phyloP scores from a whole-genome alignment of 2,113 vertebrate species.

The Mellivora capensis region DNA sequence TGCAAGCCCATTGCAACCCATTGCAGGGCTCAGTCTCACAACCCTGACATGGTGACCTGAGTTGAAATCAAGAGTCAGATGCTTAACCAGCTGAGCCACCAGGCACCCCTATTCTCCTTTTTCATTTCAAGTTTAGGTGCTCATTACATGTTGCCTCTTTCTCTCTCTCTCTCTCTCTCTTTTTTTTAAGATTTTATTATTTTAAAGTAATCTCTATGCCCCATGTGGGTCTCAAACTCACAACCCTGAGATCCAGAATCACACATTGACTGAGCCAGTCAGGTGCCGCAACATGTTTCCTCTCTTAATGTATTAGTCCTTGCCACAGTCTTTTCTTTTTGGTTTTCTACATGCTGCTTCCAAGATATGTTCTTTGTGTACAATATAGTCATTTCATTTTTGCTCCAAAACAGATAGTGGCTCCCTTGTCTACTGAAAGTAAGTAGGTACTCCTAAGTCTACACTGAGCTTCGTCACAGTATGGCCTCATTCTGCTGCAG shows the following conservation, averaged over 20 bases:
- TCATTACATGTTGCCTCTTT: neutral
- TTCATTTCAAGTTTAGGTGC: neutral
- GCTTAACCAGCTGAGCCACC: neutral
- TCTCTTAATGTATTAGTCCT: neutral
- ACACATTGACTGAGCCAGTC: neutral
- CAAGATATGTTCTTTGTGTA: neutral
- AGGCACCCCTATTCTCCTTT: neutral
- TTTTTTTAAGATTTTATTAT: neutral
- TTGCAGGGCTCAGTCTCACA: neutral
- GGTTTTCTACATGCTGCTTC: neutral
- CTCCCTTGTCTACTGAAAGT: neutral
- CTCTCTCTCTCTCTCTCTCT: too few relatives aligned
- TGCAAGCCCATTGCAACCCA: neutral
- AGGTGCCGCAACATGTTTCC: neutral
- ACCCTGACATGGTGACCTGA: neutral
- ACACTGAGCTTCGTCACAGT: neutral
- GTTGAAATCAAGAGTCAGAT: neutral
- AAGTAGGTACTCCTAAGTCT: neutral
- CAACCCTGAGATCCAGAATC: neutral
- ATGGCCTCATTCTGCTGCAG: neutral
- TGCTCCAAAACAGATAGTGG: neutral
- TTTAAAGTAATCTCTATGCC: neutral
- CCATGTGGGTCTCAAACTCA: neutral
- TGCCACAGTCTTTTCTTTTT: neutral
- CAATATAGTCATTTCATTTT: neutral